A percentile compares a stretch with the other conserved stretches of the same genome.
Conservation (phyloP, 2,797 vertebrate species). For the Bradypus variegatus region DNA sequence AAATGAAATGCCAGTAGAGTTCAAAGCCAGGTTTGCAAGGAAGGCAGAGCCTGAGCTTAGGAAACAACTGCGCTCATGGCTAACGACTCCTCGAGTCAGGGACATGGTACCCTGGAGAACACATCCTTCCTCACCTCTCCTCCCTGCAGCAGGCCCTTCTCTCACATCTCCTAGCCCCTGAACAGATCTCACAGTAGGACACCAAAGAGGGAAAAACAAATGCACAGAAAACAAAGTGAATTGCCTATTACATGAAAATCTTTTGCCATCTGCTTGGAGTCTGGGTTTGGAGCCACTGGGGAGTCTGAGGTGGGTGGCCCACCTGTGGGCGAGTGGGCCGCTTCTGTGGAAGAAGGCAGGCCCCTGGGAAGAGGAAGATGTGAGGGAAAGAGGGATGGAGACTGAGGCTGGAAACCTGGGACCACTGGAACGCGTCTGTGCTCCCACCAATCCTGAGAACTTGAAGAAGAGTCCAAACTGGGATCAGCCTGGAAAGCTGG, state of each 20-base stretch:
- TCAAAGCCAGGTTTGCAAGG: slow-evolving; percentile 27
- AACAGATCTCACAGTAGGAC: slow-evolving; percentile 62
- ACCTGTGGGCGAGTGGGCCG: background rate
- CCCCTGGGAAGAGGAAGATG: background rate
- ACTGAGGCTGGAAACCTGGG: background rate
- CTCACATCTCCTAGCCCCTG: slow-evolving; percentile 38
- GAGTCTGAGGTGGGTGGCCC: background rate
- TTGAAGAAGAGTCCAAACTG: background rate
- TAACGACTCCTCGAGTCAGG: slow-evolving; percentile 36
- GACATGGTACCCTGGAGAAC: background rate
- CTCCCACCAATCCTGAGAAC: background rate
- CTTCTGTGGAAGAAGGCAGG: background rate
- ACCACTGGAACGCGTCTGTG: background rate
- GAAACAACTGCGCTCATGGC: slow-evolving; percentile 35
- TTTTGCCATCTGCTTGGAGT: slow-evolving; percentile 24
- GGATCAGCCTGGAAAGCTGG: background rate
- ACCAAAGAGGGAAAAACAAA: slow-evolving; percentile 25
- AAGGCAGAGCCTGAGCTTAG: slow-evolving; percentile 55
- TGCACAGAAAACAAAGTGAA: slow-evolving; percentile 61
- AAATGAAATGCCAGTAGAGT: slow-evolving; percentile 28
- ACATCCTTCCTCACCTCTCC: background rate
- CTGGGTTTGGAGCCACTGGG: background rate
- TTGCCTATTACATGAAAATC: slow-evolving; percentile 56
- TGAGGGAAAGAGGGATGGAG: background rate
- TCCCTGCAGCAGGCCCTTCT: background rate